A percentile compares a stretch with the other conserved stretches of the same genome.
Evolutionary conservation across 1,140 invertebrate species (phyloP).

Genomic region (Drosophila albomicans): DNA sequence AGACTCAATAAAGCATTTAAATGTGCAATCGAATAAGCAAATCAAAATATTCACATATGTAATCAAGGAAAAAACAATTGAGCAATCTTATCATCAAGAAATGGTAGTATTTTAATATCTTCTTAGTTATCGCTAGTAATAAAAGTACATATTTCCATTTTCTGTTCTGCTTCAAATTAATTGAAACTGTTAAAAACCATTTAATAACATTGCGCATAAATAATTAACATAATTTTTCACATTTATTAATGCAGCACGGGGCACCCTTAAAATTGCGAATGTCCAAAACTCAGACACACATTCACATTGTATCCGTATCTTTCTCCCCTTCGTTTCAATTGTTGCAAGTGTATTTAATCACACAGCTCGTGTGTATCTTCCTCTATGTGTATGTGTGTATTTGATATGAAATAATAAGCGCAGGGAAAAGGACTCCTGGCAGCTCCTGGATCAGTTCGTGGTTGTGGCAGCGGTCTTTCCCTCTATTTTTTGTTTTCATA

Average conservation of each 20-base stretch:
- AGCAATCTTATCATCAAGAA: too few relatives aligned
- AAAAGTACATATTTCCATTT: too few relatives aligned
- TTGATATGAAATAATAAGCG: constrained; percentile 74
- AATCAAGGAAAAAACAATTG: too few relatives aligned
- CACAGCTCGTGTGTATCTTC: constrained; percentile 36
- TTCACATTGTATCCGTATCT: neutral
- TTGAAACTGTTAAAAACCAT: neutral
- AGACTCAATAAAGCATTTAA: too few relatives aligned
- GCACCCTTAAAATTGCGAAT: constrained; percentile 55
- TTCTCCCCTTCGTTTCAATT: constrained; percentile 22
- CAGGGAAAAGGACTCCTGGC: constrained; percentile 29
- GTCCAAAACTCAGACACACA: constrained; percentile 5
- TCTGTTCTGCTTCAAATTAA: neutral
- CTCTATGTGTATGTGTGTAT: constrained; percentile 42
- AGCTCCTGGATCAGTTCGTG: constrained; percentile 3
- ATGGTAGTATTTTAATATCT: too few relatives aligned
- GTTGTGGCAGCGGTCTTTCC: constrained; percentile 12
- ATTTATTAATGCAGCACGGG: neutral
- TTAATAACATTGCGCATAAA: neutral
- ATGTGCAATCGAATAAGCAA: too few relatives aligned
- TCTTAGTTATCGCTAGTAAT: too few relatives aligned
- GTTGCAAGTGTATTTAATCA: constrained; percentile 25
- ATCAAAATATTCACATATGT: too few relatives aligned
- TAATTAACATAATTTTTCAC: constrained; percentile 9
- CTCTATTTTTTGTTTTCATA: constrained; percentile 16